Base-by-base conservation (phyloP, 1,140 invertebrate genomes). In the Diprion similis region DNA sequence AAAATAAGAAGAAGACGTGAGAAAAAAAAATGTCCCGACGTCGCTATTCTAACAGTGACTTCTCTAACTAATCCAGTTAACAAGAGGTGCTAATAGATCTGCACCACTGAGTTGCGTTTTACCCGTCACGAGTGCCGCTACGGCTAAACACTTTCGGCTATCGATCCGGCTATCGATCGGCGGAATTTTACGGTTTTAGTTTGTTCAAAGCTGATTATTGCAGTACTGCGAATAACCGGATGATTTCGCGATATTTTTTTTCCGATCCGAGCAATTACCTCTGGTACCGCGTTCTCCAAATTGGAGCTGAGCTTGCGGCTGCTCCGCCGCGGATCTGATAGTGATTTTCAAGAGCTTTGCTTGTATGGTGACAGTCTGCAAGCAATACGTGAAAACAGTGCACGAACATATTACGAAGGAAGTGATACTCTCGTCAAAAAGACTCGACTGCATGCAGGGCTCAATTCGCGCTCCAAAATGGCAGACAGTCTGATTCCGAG, bases 1-100 rank as follows among this genome's bases (percentile, higher is more conserved):
- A 65, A n/a, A 18, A 65, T n/a, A 18, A 74, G 76, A 80, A 82
- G 80, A 81, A 77, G 71, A 79, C 78, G 72, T 77, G 75, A 73
- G 68, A 75, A 75, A 78, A 70, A 71, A 76, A 59, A 6, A 8
- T 37, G 10, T n/a, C 71, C 67, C 19, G 64, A 65, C 70, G 71
- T 68, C 69, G 59, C 68, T 73, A 64, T 59, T 70, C 47, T 65
- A 47, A 74, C 75, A 78, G 73, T 74, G 65, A 72, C 73, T 68
- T 72, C 46, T 48, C 69, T 68, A 68, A 68, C 75, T 73, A 71
- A 73, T 76, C 68, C 73, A 37, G 68, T 67, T 46, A 70, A 73
- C 71, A 75, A 74, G 73, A 75, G 68, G 66, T 68, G 69, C 76
- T 71, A 68, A 74, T 76, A 66, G 73, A 73, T 59, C 11, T 59